These are phyloP conservation scores for Pomacea maculata DNA, from an alignment of 1,140 invertebrate species.

Conservation along the genomic window DNA sequence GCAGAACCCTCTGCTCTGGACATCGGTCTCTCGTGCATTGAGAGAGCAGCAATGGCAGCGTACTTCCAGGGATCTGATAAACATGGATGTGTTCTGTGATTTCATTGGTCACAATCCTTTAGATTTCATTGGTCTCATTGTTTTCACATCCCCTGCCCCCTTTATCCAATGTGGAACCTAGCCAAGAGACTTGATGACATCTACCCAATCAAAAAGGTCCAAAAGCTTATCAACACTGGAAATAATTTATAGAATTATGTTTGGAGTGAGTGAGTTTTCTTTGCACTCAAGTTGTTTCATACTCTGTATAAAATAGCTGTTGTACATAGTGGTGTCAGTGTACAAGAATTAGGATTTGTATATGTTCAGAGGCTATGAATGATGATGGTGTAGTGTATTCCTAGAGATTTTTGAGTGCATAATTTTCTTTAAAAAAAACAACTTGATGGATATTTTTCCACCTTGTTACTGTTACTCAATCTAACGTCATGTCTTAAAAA, in stretches of 20 bases:
- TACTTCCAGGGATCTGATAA: constrained; percentile 21
- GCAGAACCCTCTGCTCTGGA: not conserved
- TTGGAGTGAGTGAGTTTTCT: not conserved
- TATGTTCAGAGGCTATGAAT: not conserved
- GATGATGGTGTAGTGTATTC: not conserved
- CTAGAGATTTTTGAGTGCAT: not conserved
- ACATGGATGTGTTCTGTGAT: constrained; percentile 19
- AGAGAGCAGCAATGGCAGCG: constrained; percentile 9
- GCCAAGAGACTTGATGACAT: not conserved
- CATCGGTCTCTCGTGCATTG: not conserved
- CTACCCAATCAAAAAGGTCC: constrained; percentile 1
- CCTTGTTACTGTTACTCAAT: too few relatives aligned
- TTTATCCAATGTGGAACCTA: not conserved
- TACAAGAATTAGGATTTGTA: not conserved
- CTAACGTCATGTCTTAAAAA: too few relatives aligned
- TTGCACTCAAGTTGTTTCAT: not conserved
- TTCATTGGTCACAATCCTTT: constrained; percentile 3
- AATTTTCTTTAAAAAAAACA: not conserved
- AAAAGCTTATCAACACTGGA: not conserved
- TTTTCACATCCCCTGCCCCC: too few relatives aligned
- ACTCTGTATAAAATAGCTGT: constrained; percentile 1
- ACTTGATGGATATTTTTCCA: not conserved
- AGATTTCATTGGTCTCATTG: not conserved
- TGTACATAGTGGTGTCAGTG: not conserved
- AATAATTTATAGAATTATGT: not conserved